Percentiles rank a stretch among this genome's conserved stretches.
Conservation (phyloP, 2,113 vertebrate species). For the Charadrius vociferus region DNA sequence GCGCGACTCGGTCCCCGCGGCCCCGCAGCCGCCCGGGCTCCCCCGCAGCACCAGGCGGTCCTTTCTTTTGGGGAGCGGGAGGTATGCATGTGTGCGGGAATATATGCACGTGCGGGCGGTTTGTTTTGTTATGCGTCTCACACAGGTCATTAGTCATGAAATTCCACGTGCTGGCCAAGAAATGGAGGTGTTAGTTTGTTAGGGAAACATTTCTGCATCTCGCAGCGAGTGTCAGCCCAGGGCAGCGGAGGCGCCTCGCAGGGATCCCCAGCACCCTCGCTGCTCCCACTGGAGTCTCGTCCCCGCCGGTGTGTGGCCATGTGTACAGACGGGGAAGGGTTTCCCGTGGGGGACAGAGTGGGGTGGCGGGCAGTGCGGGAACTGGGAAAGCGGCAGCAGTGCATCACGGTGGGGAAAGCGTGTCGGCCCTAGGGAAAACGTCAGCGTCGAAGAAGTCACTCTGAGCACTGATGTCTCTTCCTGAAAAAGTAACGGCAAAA, state of each 20-base stretch:
- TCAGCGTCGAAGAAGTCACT: not conserved
- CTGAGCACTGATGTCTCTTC: not conserved
- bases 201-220: not conserved
- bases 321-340: not conserved
- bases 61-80: too few relatives aligned
- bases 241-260: too few relatives aligned
- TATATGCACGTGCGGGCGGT: not conserved
- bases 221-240: not conserved
- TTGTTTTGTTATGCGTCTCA: too few relatives aligned
- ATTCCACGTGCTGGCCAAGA: not conserved
- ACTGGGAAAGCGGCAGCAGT: not conserved
- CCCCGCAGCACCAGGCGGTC: not conserved
- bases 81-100: accelerated
- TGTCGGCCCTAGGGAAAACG: not conserved
- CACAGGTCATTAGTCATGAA: too few relatives aligned
- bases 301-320: not conserved
- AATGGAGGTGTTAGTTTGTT: not conserved
- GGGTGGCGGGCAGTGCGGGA: not conserved
- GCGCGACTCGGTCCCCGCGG: too few relatives aligned
- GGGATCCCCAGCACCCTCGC: not conserved
- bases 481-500: not conserved
- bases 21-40: not conserved
- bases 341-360: accelerated
- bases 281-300: accelerated
- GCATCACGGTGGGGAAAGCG: not conserved